phyloP scores from a whole-genome alignment of 2,888 invertebrate species.

The Lithophane semibrunnea region DNA sequence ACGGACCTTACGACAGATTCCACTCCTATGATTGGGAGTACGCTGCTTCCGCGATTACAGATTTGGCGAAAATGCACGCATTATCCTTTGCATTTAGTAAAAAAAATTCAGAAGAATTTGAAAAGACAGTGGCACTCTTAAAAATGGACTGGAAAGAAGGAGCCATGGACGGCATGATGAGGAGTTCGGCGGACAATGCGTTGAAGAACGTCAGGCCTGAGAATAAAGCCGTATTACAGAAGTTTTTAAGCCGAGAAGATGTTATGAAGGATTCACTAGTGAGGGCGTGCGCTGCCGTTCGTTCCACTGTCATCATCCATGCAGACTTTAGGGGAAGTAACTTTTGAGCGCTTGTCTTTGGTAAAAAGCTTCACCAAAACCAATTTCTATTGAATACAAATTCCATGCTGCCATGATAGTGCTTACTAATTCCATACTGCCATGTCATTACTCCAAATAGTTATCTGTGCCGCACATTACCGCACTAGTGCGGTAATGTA shows the following conservation, averaged over 20 bases:
- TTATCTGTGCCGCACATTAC: too few relatives aligned
- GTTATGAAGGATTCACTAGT: conserved; percentile 30
- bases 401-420: too few relatives aligned
- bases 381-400: too few relatives aligned
- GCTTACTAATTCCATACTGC: too few relatives aligned
- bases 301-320: conserved; percentile 66
- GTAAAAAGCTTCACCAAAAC: too few relatives aligned
- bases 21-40: too few relatives aligned
- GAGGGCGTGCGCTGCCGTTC: conserved; percentile 53
- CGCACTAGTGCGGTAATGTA: too few relatives aligned
- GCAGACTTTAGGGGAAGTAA: conserved; percentile 72
- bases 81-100: conserved; percentile 74
- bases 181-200: conserved; percentile 41
- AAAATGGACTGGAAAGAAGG: conserved; percentile 13
- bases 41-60: too few relatives aligned
- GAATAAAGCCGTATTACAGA: conserved; percentile 63
- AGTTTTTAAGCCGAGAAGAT: conserved; percentile 56
- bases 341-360: too few relatives aligned
- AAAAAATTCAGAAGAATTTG: conserved; percentile 51
- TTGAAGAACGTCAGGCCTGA: conserved; percentile 62
- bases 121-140: neutral
- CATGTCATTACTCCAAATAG: too few relatives aligned
- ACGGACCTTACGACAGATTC: too few relatives aligned
- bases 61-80: too few relatives aligned
- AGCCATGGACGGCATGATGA: conserved; percentile 1